Percentiles rank a stretch among this genome's conserved stretches.
Conservation (phyloP, 2,113 vertebrate species). For the Hucho hucho region DNA sequence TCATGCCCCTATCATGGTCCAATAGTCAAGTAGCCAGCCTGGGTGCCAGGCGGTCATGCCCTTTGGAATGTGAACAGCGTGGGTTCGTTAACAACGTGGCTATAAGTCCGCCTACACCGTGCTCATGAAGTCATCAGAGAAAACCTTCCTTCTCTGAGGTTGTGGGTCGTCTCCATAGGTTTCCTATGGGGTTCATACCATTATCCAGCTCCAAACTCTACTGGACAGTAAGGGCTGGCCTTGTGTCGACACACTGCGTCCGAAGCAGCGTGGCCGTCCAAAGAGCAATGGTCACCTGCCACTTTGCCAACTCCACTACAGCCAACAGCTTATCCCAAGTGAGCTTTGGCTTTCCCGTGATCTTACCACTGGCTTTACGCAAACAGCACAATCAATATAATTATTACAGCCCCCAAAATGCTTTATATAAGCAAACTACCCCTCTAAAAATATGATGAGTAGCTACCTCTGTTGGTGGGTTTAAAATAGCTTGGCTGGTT, state of each 20-base stretch:
- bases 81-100: background rate
- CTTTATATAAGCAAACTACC: too few species aligned
- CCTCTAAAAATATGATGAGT: too few species aligned
- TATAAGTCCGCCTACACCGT: background rate
- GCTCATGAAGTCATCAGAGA: conserved; percentile 7
- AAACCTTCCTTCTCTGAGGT: conserved; percentile 17
- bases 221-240: background rate
- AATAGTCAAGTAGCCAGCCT: too few species aligned
- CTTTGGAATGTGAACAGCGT: background rate
- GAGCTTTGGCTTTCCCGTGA: conserved; percentile 4
- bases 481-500: too few species aligned
- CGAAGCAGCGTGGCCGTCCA: conserved; percentile 11
- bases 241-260: conserved; percentile 7
- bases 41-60: background rate
- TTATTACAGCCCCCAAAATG: conserved; percentile 5
- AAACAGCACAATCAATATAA: conserved; percentile 3
- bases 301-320: conserved; percentile 25
- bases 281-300: conserved; percentile 22
- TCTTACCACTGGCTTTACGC: background rate
- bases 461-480: too few species aligned
- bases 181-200: conserved; percentile 7
- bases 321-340: conserved; percentile 19
- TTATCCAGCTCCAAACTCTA: conserved; percentile 17
- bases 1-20: too few species aligned
- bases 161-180: conserved; percentile 10